Conservation (phyloP, 2,797 vertebrate species). For the Aphelocoma californica region DNA sequence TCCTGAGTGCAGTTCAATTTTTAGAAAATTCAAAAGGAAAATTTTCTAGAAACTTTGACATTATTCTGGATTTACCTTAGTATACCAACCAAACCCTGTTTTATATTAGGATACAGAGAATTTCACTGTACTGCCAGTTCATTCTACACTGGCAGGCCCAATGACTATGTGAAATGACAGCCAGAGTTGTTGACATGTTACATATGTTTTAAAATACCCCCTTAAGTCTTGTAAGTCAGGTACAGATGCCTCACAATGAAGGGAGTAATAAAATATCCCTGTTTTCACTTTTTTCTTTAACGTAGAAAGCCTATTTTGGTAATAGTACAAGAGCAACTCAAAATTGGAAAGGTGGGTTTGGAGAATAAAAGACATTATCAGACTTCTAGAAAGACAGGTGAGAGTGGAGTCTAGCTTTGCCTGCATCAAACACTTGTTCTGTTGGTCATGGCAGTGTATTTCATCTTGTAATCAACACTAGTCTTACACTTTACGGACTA, state of each 20-base stretch:
- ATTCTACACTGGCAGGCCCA: neutral
- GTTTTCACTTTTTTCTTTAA: neutral
- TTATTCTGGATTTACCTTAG: neutral
- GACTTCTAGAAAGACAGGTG: neutral
- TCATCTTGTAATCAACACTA: neutral
- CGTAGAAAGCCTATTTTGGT: neutral
- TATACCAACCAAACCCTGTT: neutral
- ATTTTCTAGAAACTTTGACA: neutral
- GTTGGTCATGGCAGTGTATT: neutral
- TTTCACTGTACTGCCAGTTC: neutral
- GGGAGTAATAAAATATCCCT: neutral
- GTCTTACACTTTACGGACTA: neutral
- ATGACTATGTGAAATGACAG: neutral
- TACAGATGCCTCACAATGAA: neutral
- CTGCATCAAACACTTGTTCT: neutral
- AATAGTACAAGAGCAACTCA: neutral
- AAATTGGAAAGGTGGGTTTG: neutral
- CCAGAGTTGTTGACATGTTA: neutral
- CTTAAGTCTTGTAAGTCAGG: neutral
- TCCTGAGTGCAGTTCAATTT: neutral
- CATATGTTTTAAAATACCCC: neutral
- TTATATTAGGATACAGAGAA: neutral
- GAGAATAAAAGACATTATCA: neutral
- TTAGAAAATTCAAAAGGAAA: neutral
- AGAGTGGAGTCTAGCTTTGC: neutral